A percentile compares a stretch with the other conserved stretches of the same genome.
Evolutionary conservation across 2,113 vertebrate species (phyloP).

Genomic region (Donacobius atricapilla): DNA sequence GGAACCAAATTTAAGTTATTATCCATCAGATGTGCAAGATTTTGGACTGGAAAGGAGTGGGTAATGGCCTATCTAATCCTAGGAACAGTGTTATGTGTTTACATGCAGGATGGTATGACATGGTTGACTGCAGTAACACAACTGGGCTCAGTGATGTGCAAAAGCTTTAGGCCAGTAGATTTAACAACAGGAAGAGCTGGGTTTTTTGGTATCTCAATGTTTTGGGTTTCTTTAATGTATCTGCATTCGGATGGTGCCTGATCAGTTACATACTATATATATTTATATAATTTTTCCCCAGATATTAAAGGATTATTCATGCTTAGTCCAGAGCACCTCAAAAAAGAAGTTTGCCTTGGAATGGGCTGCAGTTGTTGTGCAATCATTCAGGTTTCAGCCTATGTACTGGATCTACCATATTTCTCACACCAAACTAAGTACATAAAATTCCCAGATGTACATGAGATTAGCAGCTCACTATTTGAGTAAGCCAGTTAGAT

Average conservation of each 20-base stretch:
- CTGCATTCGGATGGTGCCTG: neutral
- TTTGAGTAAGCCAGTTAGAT: neutral
- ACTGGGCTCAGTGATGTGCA: neutral
- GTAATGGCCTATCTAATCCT: neutral
- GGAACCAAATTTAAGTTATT: neutral
- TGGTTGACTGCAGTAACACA: neutral
- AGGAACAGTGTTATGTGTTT: neutral
- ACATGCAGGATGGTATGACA: neutral
- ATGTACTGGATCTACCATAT: neutral
- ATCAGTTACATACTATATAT: neutral
- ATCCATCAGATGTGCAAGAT: neutral
- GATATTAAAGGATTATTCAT: neutral
- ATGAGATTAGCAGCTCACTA: neutral
- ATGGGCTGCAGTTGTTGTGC: rapidly evolving
- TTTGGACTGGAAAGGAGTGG: neutral
- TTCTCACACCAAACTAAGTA: neutral
- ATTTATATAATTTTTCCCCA: neutral
- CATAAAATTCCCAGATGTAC: neutral
- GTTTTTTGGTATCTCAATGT: neutral
- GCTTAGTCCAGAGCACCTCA: neutral
- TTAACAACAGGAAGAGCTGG: neutral
- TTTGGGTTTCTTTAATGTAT: rapidly evolving
- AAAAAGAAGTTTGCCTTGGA: neutral
- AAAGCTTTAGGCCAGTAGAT: neutral
- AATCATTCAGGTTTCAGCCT: neutral